These are phyloP conservation scores for Mantis religiosa DNA, from an alignment of 2,888 invertebrate genomes.

Conservation along the genomic window DNA sequence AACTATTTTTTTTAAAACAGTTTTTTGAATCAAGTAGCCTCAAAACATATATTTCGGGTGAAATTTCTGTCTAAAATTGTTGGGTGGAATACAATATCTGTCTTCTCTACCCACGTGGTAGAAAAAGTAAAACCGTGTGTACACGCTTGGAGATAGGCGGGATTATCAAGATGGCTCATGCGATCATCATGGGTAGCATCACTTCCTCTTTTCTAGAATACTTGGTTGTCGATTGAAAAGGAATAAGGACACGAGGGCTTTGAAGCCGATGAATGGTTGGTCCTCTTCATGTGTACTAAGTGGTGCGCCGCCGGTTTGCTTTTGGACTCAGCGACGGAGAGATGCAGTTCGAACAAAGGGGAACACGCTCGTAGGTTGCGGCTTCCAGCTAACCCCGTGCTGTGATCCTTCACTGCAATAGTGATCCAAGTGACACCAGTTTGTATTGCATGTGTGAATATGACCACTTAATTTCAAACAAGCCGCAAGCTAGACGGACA, in stretches of 20 bases:
- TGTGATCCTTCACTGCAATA: not conserved
- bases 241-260: not conserved
- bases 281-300: constrained; percentile 14
- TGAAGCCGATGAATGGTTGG: not conserved
- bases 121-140: too few relatives aligned
- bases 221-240: not conserved
- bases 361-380: not conserved
- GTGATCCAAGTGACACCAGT: not conserved
- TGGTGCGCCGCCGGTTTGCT: constrained; percentile 14
- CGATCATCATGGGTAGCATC: not conserved
- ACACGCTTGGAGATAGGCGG: not conserved
- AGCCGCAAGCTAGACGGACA: not conserved
- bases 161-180: not conserved
- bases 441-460: not conserved
- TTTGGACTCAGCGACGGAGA: not conserved
- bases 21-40: too few relatives aligned
- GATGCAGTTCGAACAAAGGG: not conserved
- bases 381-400: not conserved
- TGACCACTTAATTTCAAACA: not conserved
- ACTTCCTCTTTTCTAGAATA: not conserved
- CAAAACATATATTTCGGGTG: too few relatives aligned
- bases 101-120: too few relatives aligned
- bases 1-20: too few relatives aligned
- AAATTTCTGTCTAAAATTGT: too few relatives aligned
- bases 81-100: too few relatives aligned